Base-by-base conservation (phyloP, 2,888 invertebrate genomes). In the Eugnorisma glareosa region DNA sequence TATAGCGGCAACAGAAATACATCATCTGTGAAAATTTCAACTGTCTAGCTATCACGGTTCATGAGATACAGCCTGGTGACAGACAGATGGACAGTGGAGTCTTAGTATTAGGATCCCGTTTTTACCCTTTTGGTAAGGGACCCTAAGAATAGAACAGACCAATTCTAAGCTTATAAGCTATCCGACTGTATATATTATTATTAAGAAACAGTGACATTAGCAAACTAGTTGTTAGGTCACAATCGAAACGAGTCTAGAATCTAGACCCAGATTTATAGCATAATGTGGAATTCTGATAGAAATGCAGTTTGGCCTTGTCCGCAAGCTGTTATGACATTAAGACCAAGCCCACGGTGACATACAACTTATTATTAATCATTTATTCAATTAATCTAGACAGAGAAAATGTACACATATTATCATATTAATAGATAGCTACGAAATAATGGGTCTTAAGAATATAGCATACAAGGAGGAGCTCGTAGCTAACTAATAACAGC, bases 231-330 rank as follows among this genome's bases (percentile, higher is more conserved):
- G 72, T 73, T 83, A 77, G 79, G 77, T 79, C 78, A 81, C 73
- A 80, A 86, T 81, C 81, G 77, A 84, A 87, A 82, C 82, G 67
- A 72, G 79, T 75, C 82, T 81, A 71, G 67, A 81, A 66, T 68
- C 73, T 77, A 76, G 79, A 76, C 66, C 66, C 77, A 80, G 79
- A 84, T 85, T 77, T 85, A 79, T 76, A 75, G 57, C 48, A 67
- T 79, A 75, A 79, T 79, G 63, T 82, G 82, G 85, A 85, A 88
- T 86, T 86, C 57, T 69, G 75, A 73, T 83, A 84, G 81, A 82
- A 87, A 86, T 88, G 84, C 84, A 67, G 88, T 85, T 81, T 85
- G 84, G 75, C 89, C 89, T 89, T 86, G 89, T 79, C 70, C 21
- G 70, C 18, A 10, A 18, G 54, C 45, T 54, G 64, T 74, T 78